A percentile compares a stretch with the other conserved stretches of the same genome.
Evolutionary conservation across 2,797 vertebrate genomes (phyloP).

Genomic region (Trichosurus vulpecula): DNA sequence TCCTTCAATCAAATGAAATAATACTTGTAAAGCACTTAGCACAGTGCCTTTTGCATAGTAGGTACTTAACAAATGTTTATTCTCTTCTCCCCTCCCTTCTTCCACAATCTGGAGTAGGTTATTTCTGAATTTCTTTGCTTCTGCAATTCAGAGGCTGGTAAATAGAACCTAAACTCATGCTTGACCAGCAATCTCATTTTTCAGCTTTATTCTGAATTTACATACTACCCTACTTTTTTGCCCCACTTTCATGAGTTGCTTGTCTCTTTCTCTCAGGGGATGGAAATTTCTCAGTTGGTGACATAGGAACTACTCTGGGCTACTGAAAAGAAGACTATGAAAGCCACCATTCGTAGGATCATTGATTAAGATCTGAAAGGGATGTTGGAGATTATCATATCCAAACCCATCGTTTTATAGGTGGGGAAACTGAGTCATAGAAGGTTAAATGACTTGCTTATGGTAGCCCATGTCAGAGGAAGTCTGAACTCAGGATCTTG

Average conservation of each 20-base stretch:
- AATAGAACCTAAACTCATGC: slow-evolving; percentile 19
- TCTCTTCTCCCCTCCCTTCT: neutral
- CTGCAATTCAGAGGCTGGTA: slow-evolving; percentile 27
- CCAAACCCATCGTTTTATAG: neutral
- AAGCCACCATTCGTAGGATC: neutral
- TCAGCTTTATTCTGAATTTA: slow-evolving; percentile 38
- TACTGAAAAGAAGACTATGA: neutral
- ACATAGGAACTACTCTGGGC: neutral
- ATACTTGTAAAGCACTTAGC: neutral
- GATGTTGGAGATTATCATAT: neutral
- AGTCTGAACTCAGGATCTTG: neutral
- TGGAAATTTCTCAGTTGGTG: neutral
- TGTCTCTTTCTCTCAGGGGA: neutral
- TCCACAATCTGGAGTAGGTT: neutral
- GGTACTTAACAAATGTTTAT: neutral
- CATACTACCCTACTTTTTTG: slow-evolving; percentile 64
- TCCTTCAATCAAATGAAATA: neutral
- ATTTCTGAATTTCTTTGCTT: slow-evolving; percentile 15
- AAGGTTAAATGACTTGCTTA: neutral
- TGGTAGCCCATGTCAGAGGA: neutral
- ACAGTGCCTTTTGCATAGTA: neutral
- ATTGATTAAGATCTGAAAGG: neutral
- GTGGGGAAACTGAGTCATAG: neutral
- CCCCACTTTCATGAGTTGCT: slow-evolving; percentile 44
- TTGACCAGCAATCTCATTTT: slow-evolving; percentile 8